Percentiles rank a stretch among this genome's conserved stretches.
Conservation (phyloP, 2,113 vertebrate species). For the Sylvietta virens region DNA sequence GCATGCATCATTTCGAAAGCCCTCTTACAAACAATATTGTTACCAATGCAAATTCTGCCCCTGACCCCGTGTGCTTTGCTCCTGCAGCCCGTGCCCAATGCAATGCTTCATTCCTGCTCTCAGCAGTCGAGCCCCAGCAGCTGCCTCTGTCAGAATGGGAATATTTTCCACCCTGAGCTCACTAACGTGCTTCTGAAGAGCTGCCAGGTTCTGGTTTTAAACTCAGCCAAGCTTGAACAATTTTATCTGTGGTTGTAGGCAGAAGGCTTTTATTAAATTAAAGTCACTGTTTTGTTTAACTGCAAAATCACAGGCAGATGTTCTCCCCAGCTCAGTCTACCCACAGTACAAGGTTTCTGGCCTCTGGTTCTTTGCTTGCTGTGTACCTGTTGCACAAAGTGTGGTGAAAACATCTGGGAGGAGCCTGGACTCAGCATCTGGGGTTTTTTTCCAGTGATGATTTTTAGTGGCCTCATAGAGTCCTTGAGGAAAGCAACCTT, state of each 20-base stretch:
- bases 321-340: not conserved
- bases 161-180: not conserved
- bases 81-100: not conserved
- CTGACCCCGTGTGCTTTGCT: not conserved
- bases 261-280: constrained; percentile 40
- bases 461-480: not conserved
- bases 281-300: not conserved
- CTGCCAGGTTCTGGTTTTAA: constrained; percentile 29
- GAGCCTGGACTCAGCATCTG: not conserved
- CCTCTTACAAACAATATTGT: not conserved
- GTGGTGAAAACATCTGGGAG: not conserved
- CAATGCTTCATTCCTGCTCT: not conserved
- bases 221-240: not conserved
- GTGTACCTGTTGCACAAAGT: not conserved
- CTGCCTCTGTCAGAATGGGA: not conserved
- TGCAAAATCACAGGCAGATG: not conserved
- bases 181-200: not conserved
- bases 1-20: not conserved
- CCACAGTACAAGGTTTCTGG: not conserved
- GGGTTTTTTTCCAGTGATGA: not conserved
- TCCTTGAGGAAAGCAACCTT: not conserved
- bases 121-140: not conserved
- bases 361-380: not conserved
- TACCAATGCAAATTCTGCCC: not conserved
- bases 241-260: constrained; percentile 9